These are phyloP conservation scores for Styela clava DNA, from an alignment of 23 tunicate species.

Conservation along the genomic window DNA sequence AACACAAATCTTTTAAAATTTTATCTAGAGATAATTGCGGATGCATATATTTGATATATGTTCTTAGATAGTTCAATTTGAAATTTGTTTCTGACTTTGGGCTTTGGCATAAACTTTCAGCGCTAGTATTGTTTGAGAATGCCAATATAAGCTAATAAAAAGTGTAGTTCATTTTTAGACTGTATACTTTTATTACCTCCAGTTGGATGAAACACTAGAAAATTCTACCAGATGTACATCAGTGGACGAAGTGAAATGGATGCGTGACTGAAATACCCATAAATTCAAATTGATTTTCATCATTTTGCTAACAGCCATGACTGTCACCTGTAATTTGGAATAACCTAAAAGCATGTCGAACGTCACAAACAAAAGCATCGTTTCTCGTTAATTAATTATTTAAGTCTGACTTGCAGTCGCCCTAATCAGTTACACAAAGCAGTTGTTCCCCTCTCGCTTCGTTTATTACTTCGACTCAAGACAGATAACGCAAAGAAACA, in stretches of 20 bases:
- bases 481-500: background rate
- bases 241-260: too few relatives aligned
- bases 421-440: background rate
- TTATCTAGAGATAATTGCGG: too few relatives aligned
- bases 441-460: background rate
- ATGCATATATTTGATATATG: too few relatives aligned
- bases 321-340: background rate
- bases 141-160: background rate
- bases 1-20: too few relatives aligned
- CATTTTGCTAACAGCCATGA: background rate
- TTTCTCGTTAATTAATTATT: background rate
- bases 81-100: too few relatives aligned
- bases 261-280: too few relatives aligned
- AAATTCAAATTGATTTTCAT: background rate
- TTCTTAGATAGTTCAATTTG: too few relatives aligned
- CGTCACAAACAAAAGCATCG: background rate
- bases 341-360: background rate
- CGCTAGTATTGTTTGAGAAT: background rate
- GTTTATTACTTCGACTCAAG: background rate
- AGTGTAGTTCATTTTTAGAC: background rate
- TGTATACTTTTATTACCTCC: background rate
- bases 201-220: background rate
- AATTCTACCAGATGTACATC: too few relatives aligned
- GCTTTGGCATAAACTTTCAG: too few relatives aligned
- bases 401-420: background rate